Conservation (phyloP, 1,140 invertebrate genomes). For the Halyomorpha halys region DNA sequence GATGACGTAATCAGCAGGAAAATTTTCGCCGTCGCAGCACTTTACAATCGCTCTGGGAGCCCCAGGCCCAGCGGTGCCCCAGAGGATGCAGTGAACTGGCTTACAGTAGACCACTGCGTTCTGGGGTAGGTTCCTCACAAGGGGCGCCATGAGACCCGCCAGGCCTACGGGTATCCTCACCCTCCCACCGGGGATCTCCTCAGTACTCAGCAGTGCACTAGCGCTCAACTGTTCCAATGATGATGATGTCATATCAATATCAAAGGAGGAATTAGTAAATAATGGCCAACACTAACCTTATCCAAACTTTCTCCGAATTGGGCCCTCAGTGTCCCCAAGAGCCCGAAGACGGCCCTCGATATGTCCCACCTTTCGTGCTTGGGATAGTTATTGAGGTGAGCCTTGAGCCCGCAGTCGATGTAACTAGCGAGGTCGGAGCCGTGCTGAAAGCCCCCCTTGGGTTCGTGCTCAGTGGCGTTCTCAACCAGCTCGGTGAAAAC, state of each 20-base stretch:
- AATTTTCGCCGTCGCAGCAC: constrained; percentile 59
- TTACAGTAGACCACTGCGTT: constrained; percentile 26
- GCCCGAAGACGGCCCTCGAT: constrained; percentile 50
- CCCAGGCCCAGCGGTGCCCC: constrained; percentile 27
- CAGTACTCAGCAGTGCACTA: constrained; percentile 21
- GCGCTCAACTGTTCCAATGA: constrained; percentile 2
- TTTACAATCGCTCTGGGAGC: constrained; percentile 47
- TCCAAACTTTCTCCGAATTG: constrained; percentile 51
- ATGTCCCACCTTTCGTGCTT: constrained; percentile 52
- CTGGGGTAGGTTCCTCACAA: constrained; percentile 27
- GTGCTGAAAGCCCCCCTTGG: constrained; percentile 38
- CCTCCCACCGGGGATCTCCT: constrained; percentile 29
- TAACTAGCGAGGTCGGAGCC: constrained; percentile 48
- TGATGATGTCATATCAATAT: too few relatives aligned
- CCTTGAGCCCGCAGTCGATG: constrained; percentile 50
- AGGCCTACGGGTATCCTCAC: constrained; percentile 29
- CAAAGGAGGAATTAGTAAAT: too few relatives aligned
- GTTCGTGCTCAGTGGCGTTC: constrained; percentile 35
- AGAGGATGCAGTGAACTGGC: constrained; percentile 23
- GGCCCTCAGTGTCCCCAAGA: constrained; percentile 47
- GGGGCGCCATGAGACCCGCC: constrained; percentile 26
- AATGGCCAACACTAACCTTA: constrained; percentile 28
- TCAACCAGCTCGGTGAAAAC: constrained; percentile 52
- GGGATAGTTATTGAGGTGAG: constrained; percentile 53
- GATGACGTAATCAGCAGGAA: constrained; percentile 62